Evolutionary conservation across 2,888 invertebrate genomes (phyloP).

Genomic region (Hecatera dysodea): DNA sequence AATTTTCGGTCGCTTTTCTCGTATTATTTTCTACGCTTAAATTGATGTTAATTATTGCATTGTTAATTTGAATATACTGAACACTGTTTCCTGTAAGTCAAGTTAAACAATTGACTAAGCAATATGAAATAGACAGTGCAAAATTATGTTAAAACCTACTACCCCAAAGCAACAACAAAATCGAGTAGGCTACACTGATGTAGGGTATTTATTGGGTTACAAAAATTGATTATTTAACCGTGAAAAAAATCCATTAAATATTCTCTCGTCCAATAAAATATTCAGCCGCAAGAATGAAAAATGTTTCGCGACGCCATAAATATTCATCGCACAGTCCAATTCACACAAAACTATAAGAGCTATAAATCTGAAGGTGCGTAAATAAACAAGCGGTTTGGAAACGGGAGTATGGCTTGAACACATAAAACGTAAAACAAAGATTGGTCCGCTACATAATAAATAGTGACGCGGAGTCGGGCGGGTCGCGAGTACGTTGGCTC

Average conservation of each 20-base stretch:
- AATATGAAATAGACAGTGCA: too few species aligned
- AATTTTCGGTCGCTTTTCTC: slow-evolving; percentile 12
- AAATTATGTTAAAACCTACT: not conserved
- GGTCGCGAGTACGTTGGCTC: slow-evolving; percentile 63
- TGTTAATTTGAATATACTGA: not conserved
- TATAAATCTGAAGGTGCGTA: slow-evolving; percentile 63
- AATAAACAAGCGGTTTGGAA: slow-evolving; percentile 66
- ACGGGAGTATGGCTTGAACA: slow-evolving; percentile 58
- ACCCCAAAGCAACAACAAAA: not conserved
- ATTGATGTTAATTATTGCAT: slow-evolving; percentile 13
- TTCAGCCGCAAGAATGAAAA: slow-evolving; percentile 36
- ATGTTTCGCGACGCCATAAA: slow-evolving; percentile 43
- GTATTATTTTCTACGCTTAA: slow-evolving; percentile 1
- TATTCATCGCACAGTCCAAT: slow-evolving; percentile 55
- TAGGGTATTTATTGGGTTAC: too few species aligned
- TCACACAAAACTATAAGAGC: slow-evolving; percentile 58
- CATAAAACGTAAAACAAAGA: slow-evolving; percentile 67
- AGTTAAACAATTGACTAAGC: too few species aligned
- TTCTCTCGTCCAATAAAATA: slow-evolving; percentile 36
- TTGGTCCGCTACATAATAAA: slow-evolving; percentile 67
- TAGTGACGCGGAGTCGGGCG: slow-evolving; percentile 59
- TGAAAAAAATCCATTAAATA: slow-evolving; percentile 22
- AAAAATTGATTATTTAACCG: slow-evolving; percentile 19
- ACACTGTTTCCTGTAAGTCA: not conserved
- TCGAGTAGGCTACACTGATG: not conserved